Base-by-base conservation (phyloP, 2,888 invertebrate genomes). In the Agrotis puta region DNA sequence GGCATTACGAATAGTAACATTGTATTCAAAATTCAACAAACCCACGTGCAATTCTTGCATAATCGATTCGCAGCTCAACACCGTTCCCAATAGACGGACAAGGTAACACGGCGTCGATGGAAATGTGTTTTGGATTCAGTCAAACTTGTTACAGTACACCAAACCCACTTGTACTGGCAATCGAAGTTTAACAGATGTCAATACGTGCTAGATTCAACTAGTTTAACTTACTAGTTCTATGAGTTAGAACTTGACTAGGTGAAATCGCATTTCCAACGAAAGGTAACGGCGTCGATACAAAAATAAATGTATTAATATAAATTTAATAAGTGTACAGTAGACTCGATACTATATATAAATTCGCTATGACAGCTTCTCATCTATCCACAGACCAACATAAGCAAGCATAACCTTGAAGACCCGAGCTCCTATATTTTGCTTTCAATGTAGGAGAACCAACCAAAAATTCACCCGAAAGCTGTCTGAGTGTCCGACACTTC, bases 121-220 rank as follows among this genome's bases (percentile, higher is more conserved):
- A 73, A 79, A 45, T 61, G 57, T 74, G 62, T 53, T 65, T 64
- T 48, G n/a, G 3, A 50, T 45, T 53, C 66, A 50, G 48, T 27
- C 75, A 48, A 80, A 77, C 81, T 54, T 24, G 75, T 47, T n/a
- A 59, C 45, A 47, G 13, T 50, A 53, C 14, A 47, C 11, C 18
- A 47, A 48, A 73, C 39, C 56, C 33, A 48, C 43, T 74, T 24
- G 75, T 75, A 53, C 6, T 45, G 5, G 54, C 61, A 70, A 74
- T 74, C 54, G 59, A 76, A 76, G 64, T 76, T 79, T 48, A 74
- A 58, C 75, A 63, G 62, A 50, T 47, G 62, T 65, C 48, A 48
- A 54, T 33, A 66, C 33, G 48, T 39, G 33, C 20, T 48, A n/a
- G n/a, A 24, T 18, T 47, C 20, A 64, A 58, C 62, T 63, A 53